Base-by-base conservation (phyloP, 2,113 vertebrate genomes). In the Phalacrocorax aristotelis region DNA sequence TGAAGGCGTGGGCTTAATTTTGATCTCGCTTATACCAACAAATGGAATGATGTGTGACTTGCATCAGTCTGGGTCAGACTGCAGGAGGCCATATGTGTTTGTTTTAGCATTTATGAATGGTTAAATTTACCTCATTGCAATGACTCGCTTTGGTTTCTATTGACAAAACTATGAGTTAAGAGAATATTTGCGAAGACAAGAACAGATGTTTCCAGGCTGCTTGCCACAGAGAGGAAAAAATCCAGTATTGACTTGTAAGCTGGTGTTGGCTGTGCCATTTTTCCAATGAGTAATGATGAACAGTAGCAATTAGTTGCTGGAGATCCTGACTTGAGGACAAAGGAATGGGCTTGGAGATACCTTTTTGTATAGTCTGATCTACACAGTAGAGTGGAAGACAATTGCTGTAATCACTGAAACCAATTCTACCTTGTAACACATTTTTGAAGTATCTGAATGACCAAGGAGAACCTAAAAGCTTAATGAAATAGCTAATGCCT, bases 121-220 rank as follows among this genome's bases (percentile, higher is more conserved):
- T 91, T 95, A 52, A 96, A 81, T 96, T 97, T 97, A 93, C 91
- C 82, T 97, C 96, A 96, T 78, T 75, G 96, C 91, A 91, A 80
- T 93, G 91, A 94, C 84, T 96, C 4, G 23, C 84, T 95, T 94
- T 91, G 93, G 91, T 94, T 96, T 97, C 94, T 96, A 13, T 94
- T 96, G 95, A 96, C 95, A 95, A 80, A 97, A 83, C 84, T 87
- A 71, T 94, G 95, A 96, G 95, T 96, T 94, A 83, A 93, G 84
- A 97, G 75, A 95, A 88, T 90, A 82, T 91, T 95, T 97, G 96
- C 11, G 8, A 90, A 86, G 94, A 86, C 87, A 94, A 88, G 87
- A 95, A 57, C 95, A 97, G 97, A 96, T 97, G 94, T 97, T 96
- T 97, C 82, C 87, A 96, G 74, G 84, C 96, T 94, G 82, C 75